These are phyloP conservation scores for Melanotaenia duboulayi DNA, from an alignment of 2,113 vertebrate genomes.

Conservation along the genomic window DNA sequence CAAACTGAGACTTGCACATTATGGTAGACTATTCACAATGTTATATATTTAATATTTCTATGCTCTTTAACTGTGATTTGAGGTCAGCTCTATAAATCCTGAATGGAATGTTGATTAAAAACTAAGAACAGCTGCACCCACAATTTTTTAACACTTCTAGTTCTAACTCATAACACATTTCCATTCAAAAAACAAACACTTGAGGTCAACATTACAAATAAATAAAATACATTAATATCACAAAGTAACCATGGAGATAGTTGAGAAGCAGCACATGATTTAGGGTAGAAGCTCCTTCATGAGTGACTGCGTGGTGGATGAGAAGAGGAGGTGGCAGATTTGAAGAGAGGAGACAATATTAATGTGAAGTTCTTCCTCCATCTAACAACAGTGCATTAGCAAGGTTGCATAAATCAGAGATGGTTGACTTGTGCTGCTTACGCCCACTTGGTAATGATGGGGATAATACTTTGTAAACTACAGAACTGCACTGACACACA, in stretches of 20 bases:
- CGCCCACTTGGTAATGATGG: constrained; percentile 21
- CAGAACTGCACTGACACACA: background rate
- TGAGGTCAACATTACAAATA: too few species aligned
- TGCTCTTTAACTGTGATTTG: too few species aligned
- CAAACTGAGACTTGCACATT: too few species aligned
- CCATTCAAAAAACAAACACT: too few species aligned
- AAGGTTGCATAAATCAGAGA: constrained; percentile 42
- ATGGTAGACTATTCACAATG: too few species aligned
- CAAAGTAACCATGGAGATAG: background rate
- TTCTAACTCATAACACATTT: too few species aligned
- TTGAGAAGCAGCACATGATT: background rate
- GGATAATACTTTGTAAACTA: constrained; percentile 26
- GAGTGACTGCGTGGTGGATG: constrained; percentile 38
- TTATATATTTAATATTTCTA: too few species aligned
- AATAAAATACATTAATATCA: too few species aligned
- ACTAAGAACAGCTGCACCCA: too few species aligned
- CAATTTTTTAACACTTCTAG: too few species aligned
- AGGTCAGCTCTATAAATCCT: too few species aligned
- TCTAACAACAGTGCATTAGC: constrained; percentile 35
- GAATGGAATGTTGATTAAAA: too few species aligned
- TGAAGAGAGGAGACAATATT: constrained; percentile 56
- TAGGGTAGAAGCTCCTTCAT: constrained; percentile 29
- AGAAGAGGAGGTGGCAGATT: constrained; percentile 35
- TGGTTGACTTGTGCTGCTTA: constrained; percentile 39
- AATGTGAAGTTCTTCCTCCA: constrained; percentile 37